Evolutionary conservation across 2,888 invertebrate genomes (phyloP), one percentile per base, ranked within the genome.

Genomic region (Chrysotoxum bicinctum): DNA sequence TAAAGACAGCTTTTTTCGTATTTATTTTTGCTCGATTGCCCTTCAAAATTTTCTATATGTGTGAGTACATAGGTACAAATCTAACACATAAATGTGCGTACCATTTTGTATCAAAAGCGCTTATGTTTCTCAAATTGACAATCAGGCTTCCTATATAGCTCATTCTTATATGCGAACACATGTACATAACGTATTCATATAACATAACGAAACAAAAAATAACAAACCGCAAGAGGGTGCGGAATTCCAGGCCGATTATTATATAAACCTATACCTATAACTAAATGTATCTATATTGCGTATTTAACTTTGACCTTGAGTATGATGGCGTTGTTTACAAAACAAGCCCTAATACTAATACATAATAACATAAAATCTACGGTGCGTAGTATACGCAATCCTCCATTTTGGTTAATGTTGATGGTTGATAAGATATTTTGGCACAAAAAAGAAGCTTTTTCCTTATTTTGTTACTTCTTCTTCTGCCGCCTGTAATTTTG

Each of bases 301-400:
- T 48, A 14, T 73, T 82, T 68, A 62, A 62, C 73, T 77, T 35
- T 69, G 85, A 85, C 85, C 85, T 85, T 85, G 85, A 81, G 76
- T 56, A 23, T 40, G 54, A 56, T 69, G 66, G 48, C 73, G 48
- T 62, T 85, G 80, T 85, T 80, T 75, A 84, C 75, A 72, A 84
- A 84, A 79, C 80, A 84, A 80, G 75, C 66, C 69, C 73, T 19
- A 66, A 81, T 70, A 74, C 73, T 19, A 66, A 81, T 70, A 74
- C 50, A 69, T 52, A 62, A 45, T 62, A 16, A 26, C 43, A 54
- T 48, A 21, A 50, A 50, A 35, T 60, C 45, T 58, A 45, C 72
- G 60, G 48, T n/a, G n/a, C 72, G 72, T 50, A 58, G 60, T 48
- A n/a, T n/a, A 58, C 72, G 60, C 72, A 62, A 19, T 50, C 50